These are phyloP conservation scores for Galeruca laticollis DNA, from an alignment of 2,888 invertebrate genomes.

Conservation along the genomic window DNA sequence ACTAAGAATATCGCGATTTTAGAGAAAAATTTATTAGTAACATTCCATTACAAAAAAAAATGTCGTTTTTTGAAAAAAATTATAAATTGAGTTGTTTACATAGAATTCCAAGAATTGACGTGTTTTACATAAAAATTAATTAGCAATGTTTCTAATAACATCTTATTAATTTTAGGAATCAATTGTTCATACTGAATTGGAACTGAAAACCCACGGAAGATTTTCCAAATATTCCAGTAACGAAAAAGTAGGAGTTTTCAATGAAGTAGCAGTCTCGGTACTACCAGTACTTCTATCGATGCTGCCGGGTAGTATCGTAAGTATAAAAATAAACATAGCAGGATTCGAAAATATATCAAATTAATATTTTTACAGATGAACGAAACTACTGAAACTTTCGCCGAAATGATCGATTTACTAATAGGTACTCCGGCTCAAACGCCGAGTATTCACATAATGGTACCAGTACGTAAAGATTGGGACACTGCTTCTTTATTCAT, in stretches of 20 bases:
- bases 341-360: background rate
- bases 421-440: slow-evolving; percentile 75
- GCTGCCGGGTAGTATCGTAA: slow-evolving; percentile 78
- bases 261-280: slow-evolving; percentile 82
- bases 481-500: slow-evolving; percentile 69
- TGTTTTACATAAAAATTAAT: no score
- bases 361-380: slow-evolving; percentile 67
- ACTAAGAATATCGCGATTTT: no score
- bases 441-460: slow-evolving; percentile 70
- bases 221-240: slow-evolving; percentile 86
- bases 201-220: slow-evolving; percentile 77
- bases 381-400: slow-evolving; percentile 67
- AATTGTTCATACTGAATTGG: slow-evolving; percentile 73
- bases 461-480: slow-evolving; percentile 63
- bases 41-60: no score
- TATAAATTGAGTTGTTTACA: no score
- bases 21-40: no score
- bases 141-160: no score
- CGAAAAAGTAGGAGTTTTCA: slow-evolving; percentile 81
- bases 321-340: slow-evolving; percentile 44
- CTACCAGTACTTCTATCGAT: slow-evolving; percentile 82
- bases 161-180: slow-evolving; percentile 69
- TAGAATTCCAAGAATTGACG: no score
- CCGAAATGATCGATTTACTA: slow-evolving; percentile 72
- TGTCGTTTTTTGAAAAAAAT: no score